Evolutionary conservation across 1,140 invertebrate species (phyloP), one percentile per base, ranked within the genome.

Genomic region (Ephestia elutella): DNA sequence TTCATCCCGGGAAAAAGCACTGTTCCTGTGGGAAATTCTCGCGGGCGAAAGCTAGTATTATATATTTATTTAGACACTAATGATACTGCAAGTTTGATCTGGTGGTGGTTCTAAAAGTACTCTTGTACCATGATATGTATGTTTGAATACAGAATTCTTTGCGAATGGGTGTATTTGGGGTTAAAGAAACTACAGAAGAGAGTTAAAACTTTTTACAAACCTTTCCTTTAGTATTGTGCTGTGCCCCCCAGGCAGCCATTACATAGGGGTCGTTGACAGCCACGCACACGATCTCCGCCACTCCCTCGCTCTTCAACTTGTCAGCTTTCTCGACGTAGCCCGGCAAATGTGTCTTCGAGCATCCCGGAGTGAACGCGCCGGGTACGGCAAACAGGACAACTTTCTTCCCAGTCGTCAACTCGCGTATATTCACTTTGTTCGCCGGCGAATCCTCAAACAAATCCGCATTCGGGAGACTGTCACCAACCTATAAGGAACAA

Each of bases 201-300:
- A n/a, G n/a, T n/a, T n/a, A n/a, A n/a, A n/a, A 32, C 9, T 1
- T 32, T 32, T 51, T 48, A 15, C 70, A 78, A 87, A 95, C 94
- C 90, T 97, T 97, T 82, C 95, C 95, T 62, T 90, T 89, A 50
- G 95, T 92, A 53, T 91, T 91, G 56, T 95, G 93, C 61, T 93
- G 91, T 73, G 93, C 92, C 18, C 92, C 96, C 97, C 97, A 98
- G 18, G 96, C 96, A 53, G 92, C 92, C 96, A 98, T 97, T 0
- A 98, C 97, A 90, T 98, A 98, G 0, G 96, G 95, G 90, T 98
- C 97, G 86, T 98, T 98, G 0, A 98, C 95, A 58, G 95, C 93
- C 10, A 98, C 91, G 77, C 97, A 98, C 49, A 94, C 91, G 38
- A 98, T 96, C 82, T 97, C 95, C 58, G 91, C 86, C 17, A 96